These are phyloP conservation scores for Ceratothoa steindachneri DNA, from an alignment of 2,888 invertebrate genomes.

Conservation along the genomic window DNA sequence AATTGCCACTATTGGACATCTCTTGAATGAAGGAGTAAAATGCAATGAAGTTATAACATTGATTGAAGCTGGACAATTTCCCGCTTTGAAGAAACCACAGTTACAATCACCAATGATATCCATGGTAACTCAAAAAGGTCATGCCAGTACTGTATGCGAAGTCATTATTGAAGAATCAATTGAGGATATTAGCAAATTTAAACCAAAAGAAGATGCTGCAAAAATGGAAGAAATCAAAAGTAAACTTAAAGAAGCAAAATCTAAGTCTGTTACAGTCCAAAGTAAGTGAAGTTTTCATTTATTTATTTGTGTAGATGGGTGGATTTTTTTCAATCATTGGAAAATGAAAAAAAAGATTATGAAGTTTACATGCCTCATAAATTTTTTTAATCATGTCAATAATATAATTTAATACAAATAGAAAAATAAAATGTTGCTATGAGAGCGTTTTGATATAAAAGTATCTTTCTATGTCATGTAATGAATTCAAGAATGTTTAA, in stretches of 20 bases:
- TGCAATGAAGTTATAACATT: conserved; percentile 40
- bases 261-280: conserved; percentile 36
- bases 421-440: too few relatives aligned
- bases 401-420: too few relatives aligned
- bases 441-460: too few relatives aligned
- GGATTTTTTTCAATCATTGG: too few relatives aligned
- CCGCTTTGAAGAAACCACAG: conserved; percentile 32
- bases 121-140: conserved; percentile 41
- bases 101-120: conserved; percentile 35
- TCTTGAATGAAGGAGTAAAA: conserved; percentile 41
- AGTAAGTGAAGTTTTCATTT: conserved; percentile 36
- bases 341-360: too few relatives aligned
- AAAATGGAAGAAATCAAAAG: conserved; percentile 32
- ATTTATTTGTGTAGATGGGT: neutral
- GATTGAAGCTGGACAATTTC: conserved; percentile 37
- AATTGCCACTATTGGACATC: conserved; percentile 41
- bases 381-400: neutral
- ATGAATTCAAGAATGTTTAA: too few relatives aligned
- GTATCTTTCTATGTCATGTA: too few relatives aligned
- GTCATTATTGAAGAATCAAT: conserved; percentile 40
- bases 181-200: conserved; percentile 22
- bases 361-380: too few relatives aligned
- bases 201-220: conserved; percentile 30
- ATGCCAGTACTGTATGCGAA: conserved; percentile 38
- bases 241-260: conserved; percentile 35